A percentile compares a stretch with the other conserved stretches of the same genome.
Evolutionary conservation across 1,140 invertebrate species (phyloP).

Genomic region (Akabosia matsudoensis): DNA sequence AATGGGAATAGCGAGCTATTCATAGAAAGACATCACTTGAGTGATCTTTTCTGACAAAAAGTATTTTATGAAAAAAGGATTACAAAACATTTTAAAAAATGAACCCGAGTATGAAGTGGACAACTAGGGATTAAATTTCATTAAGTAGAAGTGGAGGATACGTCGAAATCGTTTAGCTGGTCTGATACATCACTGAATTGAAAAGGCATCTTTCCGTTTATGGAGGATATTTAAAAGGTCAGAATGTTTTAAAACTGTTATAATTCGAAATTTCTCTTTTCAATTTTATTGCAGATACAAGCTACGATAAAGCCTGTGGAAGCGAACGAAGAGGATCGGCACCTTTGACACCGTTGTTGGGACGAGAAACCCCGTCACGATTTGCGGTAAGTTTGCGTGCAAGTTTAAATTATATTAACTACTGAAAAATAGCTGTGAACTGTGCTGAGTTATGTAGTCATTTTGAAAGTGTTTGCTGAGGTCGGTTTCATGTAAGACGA

Average conservation of each 20-base stretch:
- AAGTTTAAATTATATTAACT: neutral
- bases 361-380: slow-evolving; percentile 64
- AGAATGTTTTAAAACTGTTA: neutral
- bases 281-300: slow-evolving; percentile 68
- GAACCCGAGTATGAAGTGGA: neutral
- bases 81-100: neutral
- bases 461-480: no score
- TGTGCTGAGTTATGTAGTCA: no score
- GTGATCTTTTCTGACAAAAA: no score
- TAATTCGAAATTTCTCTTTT: neutral
- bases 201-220: no score
- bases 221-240: no score
- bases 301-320: slow-evolving; percentile 80
- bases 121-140: neutral
- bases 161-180: no score
- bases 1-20: no score
- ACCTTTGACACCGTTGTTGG: slow-evolving; percentile 73
- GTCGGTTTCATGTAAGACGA: no score
- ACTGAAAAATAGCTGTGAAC: no score
- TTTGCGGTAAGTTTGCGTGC: slow-evolving; percentile 61
- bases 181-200: neutral
- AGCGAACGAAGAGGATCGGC: slow-evolving; percentile 69
- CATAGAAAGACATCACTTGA: no score
- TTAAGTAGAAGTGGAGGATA: no score
- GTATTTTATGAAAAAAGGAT: no score